Evolutionary conservation across 2,888 invertebrate species (phyloP), one percentile per base, ranked within the genome.

Genomic region (Tetheella fluctuosa): DNA sequence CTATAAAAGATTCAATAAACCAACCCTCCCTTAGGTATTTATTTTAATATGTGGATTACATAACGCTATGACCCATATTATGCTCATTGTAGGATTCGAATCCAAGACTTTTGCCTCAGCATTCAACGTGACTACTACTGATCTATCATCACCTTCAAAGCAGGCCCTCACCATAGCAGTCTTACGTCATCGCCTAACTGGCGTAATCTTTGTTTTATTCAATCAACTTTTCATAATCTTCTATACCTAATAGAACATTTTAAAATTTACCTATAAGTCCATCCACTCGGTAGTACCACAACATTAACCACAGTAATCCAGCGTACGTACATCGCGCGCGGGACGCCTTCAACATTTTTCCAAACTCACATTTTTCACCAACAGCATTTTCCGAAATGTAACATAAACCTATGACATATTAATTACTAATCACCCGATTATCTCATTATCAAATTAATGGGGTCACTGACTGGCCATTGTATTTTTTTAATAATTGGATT

Each of bases 311-410:
- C 77, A 89, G 80, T 79, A 90, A 89, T 86, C 88, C 90, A 69
- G 83, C 75, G 67, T 80, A 82, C 79, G 80, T 67, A 77, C 86
- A 91, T 86, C 80, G 83, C 81, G 81, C 81, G 67, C 76, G 73
- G 74, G 76, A 83, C 83, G 81, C 85, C 76, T 73, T 90, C 88
- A 91, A 83, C 92, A 92, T 92, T 89, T 88, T 92, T 85, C 89
- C 86, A 68, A 88, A 79, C 73, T 89, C 88, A 88, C 88, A 89
- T 89, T 83, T 80, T 85, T 75, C 68, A 55, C 68, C 77, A 68
- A 69, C 79, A 76, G 20, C 90, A 90, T 90, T 87, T 85, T 88
- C 78, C 83, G 74, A 20, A 83, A 68, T 69, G 76, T 71, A 76
- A 81, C 68, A 71, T 69, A 73, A 71, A 79, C 73, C 65, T 70